phyloP scores from a whole-genome alignment of 2,797 vertebrate genomes.

The Onychomys torridus region DNA sequence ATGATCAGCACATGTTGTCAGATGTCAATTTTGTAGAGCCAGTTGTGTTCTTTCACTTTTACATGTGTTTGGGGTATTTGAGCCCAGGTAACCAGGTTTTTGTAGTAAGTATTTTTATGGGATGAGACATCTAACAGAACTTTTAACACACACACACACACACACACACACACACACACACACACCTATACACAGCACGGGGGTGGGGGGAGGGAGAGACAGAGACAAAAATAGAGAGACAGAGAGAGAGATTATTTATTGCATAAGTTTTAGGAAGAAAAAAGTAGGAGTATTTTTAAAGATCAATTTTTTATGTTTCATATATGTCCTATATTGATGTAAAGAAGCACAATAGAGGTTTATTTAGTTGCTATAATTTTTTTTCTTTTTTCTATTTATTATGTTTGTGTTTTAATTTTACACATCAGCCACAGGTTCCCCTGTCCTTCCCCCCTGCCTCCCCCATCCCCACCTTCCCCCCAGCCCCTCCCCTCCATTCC shows the following conservation, averaged over 20 bases:
- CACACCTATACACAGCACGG: too few relatives aligned
- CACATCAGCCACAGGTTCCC: too few relatives aligned
- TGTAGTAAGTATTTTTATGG: neutral
- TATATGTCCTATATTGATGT: neutral
- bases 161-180: neutral
- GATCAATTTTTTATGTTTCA: neutral
- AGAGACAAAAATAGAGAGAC: too few relatives aligned
- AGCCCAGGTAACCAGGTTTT: neutral
- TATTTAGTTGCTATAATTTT: constrained; percentile 30
- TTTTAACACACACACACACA: neutral
- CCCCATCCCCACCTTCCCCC: too few relatives aligned
- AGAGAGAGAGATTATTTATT: neutral
- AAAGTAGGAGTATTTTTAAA: neutral
- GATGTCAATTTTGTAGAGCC: neutral
- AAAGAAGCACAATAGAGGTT: neutral
- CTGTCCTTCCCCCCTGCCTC: too few relatives aligned
- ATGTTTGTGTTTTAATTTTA: too few relatives aligned
- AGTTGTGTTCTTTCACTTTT: neutral
- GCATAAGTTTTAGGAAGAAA: neutral
- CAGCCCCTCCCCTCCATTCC: too few relatives aligned
- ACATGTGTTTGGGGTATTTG: neutral
- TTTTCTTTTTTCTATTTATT: too few relatives aligned
- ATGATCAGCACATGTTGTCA: too few relatives aligned
- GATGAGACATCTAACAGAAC: neutral
- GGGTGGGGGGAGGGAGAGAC: too few relatives aligned